Percentiles rank a stretch among this genome's conserved stretches.
Conservation (phyloP, 1,140 invertebrate genomes). For the Ips nitidus region DNA sequence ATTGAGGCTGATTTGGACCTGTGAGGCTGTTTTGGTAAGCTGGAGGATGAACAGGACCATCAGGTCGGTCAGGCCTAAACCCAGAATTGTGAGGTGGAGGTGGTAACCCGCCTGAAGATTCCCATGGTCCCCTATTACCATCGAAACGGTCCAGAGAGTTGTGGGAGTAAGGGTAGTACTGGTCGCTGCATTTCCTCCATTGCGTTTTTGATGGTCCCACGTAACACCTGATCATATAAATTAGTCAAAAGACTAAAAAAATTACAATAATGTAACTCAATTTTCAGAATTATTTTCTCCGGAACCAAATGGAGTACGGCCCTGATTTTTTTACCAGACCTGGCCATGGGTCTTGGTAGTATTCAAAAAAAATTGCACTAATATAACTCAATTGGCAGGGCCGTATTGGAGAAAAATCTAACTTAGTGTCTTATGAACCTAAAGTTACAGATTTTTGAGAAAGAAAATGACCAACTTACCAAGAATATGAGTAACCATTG, state of each 20-base stretch:
- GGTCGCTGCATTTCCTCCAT: slow-evolving; percentile 81
- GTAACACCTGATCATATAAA: slow-evolving; percentile 64
- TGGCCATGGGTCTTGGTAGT: too few species aligned
- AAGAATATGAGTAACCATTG: slow-evolving; percentile 73
- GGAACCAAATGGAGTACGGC: too few species aligned
- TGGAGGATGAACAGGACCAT: slow-evolving; percentile 43
- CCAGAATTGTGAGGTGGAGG: slow-evolving; percentile 34
- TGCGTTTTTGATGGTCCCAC: slow-evolving; percentile 72
- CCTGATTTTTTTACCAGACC: too few species aligned
- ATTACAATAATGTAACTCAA: too few species aligned
- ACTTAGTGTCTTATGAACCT: too few species aligned
- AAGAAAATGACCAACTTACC: slow-evolving; percentile 54
- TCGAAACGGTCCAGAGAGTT: slow-evolving; percentile 38
- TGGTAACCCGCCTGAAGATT: slow-evolving; percentile 17
- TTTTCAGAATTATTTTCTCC: too few species aligned
- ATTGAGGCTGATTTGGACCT: slow-evolving; percentile 39
- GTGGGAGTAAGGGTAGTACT: slow-evolving; percentile 66
- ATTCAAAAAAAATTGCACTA: too few species aligned
- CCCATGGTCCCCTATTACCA: slow-evolving; percentile 21
- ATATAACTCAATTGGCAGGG: too few species aligned
- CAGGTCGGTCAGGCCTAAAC: slow-evolving; percentile 43
- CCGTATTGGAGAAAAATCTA: too few species aligned
- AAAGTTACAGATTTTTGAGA: background rate
- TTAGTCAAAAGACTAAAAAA: too few species aligned
- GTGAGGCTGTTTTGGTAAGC: slow-evolving; percentile 43